These are phyloP conservation scores for Tryphoninae sp. DNA, from an alignment of 2,888 invertebrate genomes.

Conservation along the genomic window DNA sequence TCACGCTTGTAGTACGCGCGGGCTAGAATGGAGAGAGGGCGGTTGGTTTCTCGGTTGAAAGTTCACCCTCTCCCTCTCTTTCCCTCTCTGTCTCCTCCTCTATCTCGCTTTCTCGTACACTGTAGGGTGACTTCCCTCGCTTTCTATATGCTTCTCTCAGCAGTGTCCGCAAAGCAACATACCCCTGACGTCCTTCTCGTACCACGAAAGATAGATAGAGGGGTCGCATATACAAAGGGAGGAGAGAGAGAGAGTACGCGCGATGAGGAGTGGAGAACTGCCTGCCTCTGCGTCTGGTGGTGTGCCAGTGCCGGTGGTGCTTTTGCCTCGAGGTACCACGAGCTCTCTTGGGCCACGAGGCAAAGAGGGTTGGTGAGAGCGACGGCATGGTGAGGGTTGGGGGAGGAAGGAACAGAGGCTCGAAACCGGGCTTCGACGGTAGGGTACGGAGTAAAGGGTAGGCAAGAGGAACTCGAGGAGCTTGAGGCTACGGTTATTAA, in stretches of 20 bases:
- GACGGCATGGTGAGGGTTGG: slow-evolving; percentile 17
- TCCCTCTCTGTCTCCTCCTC: slow-evolving; percentile 5
- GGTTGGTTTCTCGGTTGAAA: slow-evolving; percentile 54
- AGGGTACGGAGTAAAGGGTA: slow-evolving; percentile 53
- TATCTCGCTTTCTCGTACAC: background rate
- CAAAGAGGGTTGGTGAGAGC: slow-evolving; percentile 33
- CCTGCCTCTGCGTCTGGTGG: slow-evolving; percentile 54
- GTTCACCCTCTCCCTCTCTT: slow-evolving; percentile 1
- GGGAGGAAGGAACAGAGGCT: slow-evolving; percentile 53
- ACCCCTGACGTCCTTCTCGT: slow-evolving; percentile 42
- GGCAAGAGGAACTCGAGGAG: slow-evolving; percentile 57
- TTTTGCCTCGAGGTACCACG: slow-evolving; percentile 36
- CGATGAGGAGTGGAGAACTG: slow-evolving; percentile 49
- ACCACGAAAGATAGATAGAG: slow-evolving; percentile 52
- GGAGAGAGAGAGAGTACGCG: slow-evolving; percentile 36
- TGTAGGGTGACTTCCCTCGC: background rate
- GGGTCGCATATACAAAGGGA: slow-evolving; percentile 54
- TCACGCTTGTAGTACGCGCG: slow-evolving; percentile 72
- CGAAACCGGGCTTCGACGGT: slow-evolving; percentile 35
- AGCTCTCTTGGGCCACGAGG: slow-evolving; percentile 27
- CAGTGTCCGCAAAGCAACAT: slow-evolving; percentile 46
- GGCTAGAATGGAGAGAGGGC: slow-evolving; percentile 59
- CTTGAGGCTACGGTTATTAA: slow-evolving; percentile 74
- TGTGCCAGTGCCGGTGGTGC: slow-evolving; percentile 26
- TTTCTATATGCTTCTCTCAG: slow-evolving; percentile 43